phyloP scores from a whole-genome alignment of 2,113 vertebrate genomes.

The Gavia stellata region DNA sequence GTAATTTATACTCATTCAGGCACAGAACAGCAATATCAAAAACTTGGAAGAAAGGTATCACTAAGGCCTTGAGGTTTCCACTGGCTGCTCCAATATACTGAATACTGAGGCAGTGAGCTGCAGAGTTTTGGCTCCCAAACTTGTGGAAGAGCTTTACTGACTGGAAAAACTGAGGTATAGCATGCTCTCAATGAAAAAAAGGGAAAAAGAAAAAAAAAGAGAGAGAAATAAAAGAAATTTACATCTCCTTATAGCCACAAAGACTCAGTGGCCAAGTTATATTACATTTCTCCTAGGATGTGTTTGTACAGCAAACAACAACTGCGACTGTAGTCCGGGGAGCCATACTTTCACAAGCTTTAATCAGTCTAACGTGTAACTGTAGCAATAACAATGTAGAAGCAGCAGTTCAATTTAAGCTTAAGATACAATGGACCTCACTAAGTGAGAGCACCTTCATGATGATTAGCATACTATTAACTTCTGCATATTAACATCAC shows the following conservation, averaged over 20 bases:
- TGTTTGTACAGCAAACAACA: neutral
- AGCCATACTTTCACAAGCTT: neutral
- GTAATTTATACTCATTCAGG: neutral
- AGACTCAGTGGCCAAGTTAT: neutral
- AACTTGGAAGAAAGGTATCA: neutral
- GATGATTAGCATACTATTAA: neutral
- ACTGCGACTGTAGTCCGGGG: neutral
- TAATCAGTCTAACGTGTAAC: neutral
- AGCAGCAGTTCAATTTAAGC: neutral
- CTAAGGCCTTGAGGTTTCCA: neutral
- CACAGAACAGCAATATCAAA: neutral
- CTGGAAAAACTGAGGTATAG: neutral
- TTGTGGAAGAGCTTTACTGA: neutral
- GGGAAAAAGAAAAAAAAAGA: too few species aligned
- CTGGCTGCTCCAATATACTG: neutral
- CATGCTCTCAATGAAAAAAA: neutral
- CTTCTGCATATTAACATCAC: neutral
- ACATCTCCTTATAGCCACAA: neutral
- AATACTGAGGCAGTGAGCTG: neutral
- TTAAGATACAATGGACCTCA: neutral
- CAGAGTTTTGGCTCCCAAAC: neutral
- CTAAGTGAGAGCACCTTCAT: neutral
- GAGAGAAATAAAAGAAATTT: neutral
- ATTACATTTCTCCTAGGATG: neutral
- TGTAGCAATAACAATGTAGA: neutral